phyloP scores from a whole-genome alignment of 1,140 invertebrate genomes.

The Pygmarrhopalites habei region DNA sequence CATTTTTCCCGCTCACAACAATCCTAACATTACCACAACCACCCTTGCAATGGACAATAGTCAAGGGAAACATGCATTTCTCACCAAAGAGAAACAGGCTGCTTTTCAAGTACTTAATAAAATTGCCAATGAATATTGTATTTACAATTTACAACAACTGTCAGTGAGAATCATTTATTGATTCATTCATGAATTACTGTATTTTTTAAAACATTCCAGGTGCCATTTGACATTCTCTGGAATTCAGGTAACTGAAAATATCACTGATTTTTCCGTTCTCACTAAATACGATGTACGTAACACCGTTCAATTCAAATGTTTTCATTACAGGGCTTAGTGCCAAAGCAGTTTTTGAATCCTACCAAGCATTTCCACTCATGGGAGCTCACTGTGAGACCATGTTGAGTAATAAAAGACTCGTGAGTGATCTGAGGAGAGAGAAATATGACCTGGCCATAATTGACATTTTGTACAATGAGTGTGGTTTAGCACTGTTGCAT shows the following conservation, averaged over 20 bases:
- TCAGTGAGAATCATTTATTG: neutral
- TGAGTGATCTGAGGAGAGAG: slow-evolving; percentile 21
- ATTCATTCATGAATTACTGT: too few species aligned
- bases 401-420: slow-evolving; percentile 28
- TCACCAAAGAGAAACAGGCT: slow-evolving; percentile 35
- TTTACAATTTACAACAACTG: neutral
- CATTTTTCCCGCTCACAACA: slow-evolving; percentile 30
- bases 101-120: slow-evolving; percentile 38
- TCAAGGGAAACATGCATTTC: slow-evolving; percentile 29
- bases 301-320: too few species aligned
- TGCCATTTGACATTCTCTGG: slow-evolving; percentile 40
- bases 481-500: slow-evolving; percentile 38
- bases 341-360: slow-evolving; percentile 28
- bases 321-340: too few species aligned
- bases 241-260: too few species aligned
- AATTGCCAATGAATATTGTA: too few species aligned
- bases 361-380: slow-evolving; percentile 36
- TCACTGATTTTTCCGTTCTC: too few species aligned
- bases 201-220: too few species aligned
- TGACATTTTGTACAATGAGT: slow-evolving; percentile 41
- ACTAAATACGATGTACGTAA: too few species aligned
- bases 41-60: slow-evolving; percentile 37
- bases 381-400: slow-evolving; percentile 36
- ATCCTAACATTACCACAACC: slow-evolving; percentile 35
- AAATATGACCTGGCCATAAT: slow-evolving; percentile 40